A percentile compares a stretch with the other conserved stretches of the same genome.
Evolutionary conservation across 2,888 invertebrate genomes (phyloP).

Genomic region (Stenoptilia bipunctidactyla): DNA sequence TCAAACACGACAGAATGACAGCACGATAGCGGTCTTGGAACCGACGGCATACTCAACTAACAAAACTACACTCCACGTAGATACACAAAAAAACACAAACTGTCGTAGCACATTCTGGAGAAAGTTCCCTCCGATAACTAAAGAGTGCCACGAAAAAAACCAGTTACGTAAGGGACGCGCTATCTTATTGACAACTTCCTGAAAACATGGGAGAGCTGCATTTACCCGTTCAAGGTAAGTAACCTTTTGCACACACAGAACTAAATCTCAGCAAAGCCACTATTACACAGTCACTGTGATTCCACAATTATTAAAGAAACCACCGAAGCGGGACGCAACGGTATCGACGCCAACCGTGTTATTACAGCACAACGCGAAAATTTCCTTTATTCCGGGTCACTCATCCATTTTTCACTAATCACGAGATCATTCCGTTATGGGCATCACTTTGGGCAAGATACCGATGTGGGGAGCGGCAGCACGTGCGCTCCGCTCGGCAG

Average conservation of each 20-base stretch:
- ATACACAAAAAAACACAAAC: background rate
- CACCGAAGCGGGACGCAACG: slow-evolving; percentile 60
- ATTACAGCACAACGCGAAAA: slow-evolving; percentile 29
- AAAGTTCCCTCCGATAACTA: background rate
- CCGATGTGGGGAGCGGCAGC: slow-evolving; percentile 11
- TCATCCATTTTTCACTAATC: slow-evolving; percentile 20
- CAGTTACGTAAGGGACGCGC: background rate
- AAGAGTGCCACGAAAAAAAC: slow-evolving; percentile 12
- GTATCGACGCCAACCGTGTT: slow-evolving; percentile 29
- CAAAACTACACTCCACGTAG: slow-evolving; percentile 8
- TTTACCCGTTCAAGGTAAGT: slow-evolving; percentile 56
- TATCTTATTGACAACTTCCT: background rate
- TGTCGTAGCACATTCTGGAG: slow-evolving; percentile 13
- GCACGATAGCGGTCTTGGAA: background rate
- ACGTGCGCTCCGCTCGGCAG: slow-evolving; percentile 34
- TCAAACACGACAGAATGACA: background rate
- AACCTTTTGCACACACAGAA: slow-evolving; percentile 47
- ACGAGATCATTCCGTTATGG: background rate
- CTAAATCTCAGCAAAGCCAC: slow-evolving; percentile 59
- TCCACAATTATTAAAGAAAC: slow-evolving; percentile 59
- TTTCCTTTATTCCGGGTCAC: slow-evolving; percentile 10
- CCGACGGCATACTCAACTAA: background rate
- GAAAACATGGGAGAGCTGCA: background rate
- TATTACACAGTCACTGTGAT: slow-evolving; percentile 52
- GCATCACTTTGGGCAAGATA: background rate